Percentiles rank a stretch among this genome's conserved stretches.
Conservation (phyloP, 2,797 vertebrate genomes). For the Myiotriccus ornatus region DNA sequence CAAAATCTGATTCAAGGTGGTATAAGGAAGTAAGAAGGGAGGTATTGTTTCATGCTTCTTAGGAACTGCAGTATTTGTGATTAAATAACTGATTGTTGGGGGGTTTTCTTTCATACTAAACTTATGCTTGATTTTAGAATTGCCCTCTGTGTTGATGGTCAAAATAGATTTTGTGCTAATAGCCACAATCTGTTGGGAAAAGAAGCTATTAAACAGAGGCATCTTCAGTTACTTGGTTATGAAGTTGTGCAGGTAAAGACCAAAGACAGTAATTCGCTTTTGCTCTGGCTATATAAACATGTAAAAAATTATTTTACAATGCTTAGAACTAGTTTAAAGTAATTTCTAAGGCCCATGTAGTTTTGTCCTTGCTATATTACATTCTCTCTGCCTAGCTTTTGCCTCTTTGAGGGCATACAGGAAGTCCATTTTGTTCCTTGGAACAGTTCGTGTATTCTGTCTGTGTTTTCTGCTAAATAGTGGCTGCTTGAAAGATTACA, state of each 20-base stretch:
- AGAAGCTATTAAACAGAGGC: slow-evolving; percentile 90
- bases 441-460: background rate
- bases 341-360: background rate
- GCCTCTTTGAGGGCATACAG: background rate
- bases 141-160: slow-evolving; percentile 89
- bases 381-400: background rate
- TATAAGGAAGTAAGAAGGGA: background rate
- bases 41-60: background rate
- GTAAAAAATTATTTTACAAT: background rate
- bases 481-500: background rate
- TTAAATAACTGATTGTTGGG: background rate
- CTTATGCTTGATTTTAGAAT: slow-evolving; percentile 48
- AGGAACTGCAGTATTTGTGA: background rate
- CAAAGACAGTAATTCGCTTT: background rate
- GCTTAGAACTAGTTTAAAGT: background rate
- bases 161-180: slow-evolving; percentile 82
- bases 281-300: background rate
- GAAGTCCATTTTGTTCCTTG: background rate
- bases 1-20: background rate
- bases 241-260: slow-evolving; percentile 87
- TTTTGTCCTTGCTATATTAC: background rate
- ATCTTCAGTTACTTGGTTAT: slow-evolving; percentile 88
- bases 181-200: slow-evolving; percentile 83
- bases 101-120: background rate
- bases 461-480: background rate